Base-by-base conservation (phyloP, 2,113 vertebrate species). In the Irena cyanogastra region DNA sequence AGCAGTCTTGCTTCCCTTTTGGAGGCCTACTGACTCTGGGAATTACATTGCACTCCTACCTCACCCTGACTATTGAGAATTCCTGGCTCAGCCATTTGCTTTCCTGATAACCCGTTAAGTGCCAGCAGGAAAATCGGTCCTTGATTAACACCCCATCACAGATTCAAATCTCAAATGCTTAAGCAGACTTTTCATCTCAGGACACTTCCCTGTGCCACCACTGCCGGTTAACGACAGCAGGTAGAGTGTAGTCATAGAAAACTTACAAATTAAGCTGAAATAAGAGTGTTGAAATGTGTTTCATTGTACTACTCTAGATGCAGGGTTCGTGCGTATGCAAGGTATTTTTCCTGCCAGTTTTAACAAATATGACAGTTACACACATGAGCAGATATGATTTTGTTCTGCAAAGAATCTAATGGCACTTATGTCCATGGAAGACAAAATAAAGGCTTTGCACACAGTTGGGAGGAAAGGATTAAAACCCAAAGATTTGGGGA, bases 61-160 rank as follows among this genome's bases (percentile, higher is more conserved):
- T 60, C 26, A 42, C 24, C 22, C 45, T 11, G 23, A 26, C 15
- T 22, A 5, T 9, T 64, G 49, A 71, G 44, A 68, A 53, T 59
- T 64, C 15, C 35, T 72, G 63, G 19, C 10, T 76, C 10, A 81
- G 8, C 30, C 2, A 0, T 13, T 9, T 5, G 16, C 47, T 80
- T 80, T 56, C 30, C 28, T 54, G 41, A 11, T 13, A 54, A 42
- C 20, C 33, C 6, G 8, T 13, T 17, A 64, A 49, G 33, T 18
- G 10, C 11, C 72, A 93, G 37, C 27, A 66, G 42, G 11, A 17
- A 3, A 22, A 53, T 35, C 19, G 26, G 11, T n/a, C 35, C 39
- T 68, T 31, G 17, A 37, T 54, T 52, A 60, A 30, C 23, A 65
- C 7, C 23, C 56, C 19, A 2, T 12, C 0, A 0, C 24, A 31